Percentiles rank a stretch among this genome's conserved stretches.
phyloP scores from a whole-genome alignment of 1,140 invertebrate species.

The Dufourea novaeangliae region DNA sequence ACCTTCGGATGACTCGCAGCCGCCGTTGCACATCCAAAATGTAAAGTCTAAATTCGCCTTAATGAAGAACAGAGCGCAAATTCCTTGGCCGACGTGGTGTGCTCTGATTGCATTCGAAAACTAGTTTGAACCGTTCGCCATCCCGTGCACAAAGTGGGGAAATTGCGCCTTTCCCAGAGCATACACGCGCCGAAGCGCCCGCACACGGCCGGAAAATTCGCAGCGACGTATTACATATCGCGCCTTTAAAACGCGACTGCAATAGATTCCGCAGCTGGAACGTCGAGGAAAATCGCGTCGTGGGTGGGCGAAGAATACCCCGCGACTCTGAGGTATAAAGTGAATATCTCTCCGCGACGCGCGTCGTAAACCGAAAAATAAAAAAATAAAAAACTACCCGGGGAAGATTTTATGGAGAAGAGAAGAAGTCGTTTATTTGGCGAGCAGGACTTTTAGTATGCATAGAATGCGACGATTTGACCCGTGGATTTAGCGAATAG shows the following conservation, averaged over 20 bases:
- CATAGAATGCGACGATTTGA: too few relatives aligned
- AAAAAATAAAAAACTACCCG: not conserved
- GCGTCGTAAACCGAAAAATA: not conserved
- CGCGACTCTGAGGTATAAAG: not conserved
- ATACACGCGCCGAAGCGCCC: too few relatives aligned
- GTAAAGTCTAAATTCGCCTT: too few relatives aligned
- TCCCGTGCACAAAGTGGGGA: conserved; percentile 6
- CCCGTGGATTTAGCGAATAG: too few relatives aligned
- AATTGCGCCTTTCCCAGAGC: conserved; percentile 15
- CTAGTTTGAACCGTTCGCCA: conserved; percentile 17
- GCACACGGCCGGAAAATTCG: not conserved
- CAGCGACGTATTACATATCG: not conserved
- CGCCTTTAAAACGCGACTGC: conserved; percentile 1
- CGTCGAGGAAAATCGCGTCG: not conserved
- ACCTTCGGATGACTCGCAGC: too few relatives aligned
- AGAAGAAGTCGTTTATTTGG: not conserved
- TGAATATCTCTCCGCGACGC: not conserved
- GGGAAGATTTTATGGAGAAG: not conserved
- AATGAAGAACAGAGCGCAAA: conserved; percentile 15
- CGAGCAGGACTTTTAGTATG: too few relatives aligned
- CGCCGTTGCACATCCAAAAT: too few relatives aligned
- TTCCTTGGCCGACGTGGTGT: not conserved
- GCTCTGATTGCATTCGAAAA: conserved; percentile 21
- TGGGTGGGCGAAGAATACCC: conserved; percentile 2
- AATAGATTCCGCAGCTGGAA: not conserved